Evolutionary conservation across 2,113 vertebrate species (phyloP).

Genomic region (Sapajus apella): DNA sequence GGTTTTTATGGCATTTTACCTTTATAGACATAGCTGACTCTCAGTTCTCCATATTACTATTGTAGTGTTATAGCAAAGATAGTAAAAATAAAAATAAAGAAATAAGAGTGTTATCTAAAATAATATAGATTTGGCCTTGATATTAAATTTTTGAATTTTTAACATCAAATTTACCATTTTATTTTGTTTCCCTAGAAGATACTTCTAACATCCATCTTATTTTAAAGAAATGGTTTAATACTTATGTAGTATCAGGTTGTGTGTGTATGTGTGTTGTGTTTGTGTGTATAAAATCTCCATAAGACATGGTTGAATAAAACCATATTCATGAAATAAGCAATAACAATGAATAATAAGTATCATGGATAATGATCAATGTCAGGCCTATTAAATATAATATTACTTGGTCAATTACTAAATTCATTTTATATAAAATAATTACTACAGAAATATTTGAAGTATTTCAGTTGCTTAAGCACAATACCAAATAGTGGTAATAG

Average conservation of each 20-base stretch:
- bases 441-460: background rate
- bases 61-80: background rate
- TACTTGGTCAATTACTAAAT: slow-evolving; percentile 40
- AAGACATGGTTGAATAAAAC: background rate
- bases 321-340: background rate
- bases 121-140: slow-evolving; percentile 12
- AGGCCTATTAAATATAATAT: background rate
- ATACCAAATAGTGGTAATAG: background rate
- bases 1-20: slow-evolving; percentile 1
- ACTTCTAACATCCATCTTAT: background rate
- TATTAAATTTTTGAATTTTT: background rate
- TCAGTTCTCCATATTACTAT: background rate
- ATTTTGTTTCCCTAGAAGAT: slow-evolving; percentile 3
- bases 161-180: background rate
- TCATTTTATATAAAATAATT: slow-evolving; percentile 46
- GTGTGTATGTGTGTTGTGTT: too few relatives aligned
- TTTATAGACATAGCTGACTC: slow-evolving; percentile 35
- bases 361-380: slow-evolving; percentile 12
- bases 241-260: background rate
- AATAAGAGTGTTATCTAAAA: background rate
- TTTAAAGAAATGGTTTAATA: slow-evolving; percentile 10
- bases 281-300: background rate
- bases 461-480: background rate
- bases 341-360: background rate
- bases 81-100: background rate